Base-by-base conservation (phyloP, 2,797 vertebrate genomes). In the Hydrocynus forskahlii region DNA sequence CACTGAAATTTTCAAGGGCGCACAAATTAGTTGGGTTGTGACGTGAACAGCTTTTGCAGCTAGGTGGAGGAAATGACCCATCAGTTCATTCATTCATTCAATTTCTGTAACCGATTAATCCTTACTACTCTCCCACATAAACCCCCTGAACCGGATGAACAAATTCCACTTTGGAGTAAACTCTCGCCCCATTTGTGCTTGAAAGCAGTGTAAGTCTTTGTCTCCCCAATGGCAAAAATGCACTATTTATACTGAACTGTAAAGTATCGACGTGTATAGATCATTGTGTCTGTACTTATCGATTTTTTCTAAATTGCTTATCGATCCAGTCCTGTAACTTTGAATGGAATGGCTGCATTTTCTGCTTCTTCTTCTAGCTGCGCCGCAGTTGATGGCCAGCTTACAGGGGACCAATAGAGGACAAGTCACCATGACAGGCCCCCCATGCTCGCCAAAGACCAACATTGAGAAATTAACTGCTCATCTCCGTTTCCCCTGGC, bases 391-490 rank as follows among this genome's bases (percentile, higher is more conserved):
- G 78, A 79, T 21, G 69, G 55, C 21, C 59, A 43, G 48, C 16
- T 73, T 35, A 25, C 0, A 79, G 59, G 21, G 71, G 75, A 80
- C 13, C 80, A 76, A 57, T n/a, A 68, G 29, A 84, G 75, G 76
- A 82, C 70, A 60, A 57, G 59, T 80, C 80, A 78, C 67, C 25
- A 64, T 63, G 71, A 77, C 68, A 80, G 25, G 75, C 69, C 40
- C 73, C 68, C 38, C 29, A 70, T 76, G 69, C 75, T 77, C 75
- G 69, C 74, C 57, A 64, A 12, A 77, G 77, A 86, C 54, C 48
- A 69, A 78, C 76, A 80, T 48, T 83, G 75, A 84, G 71, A 67
- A 84, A 76, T 84, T 71, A 83, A 79, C 54, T 70, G 70, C 54
- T 70, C 16, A 66, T 78, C 81, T 83, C 71, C 17, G 59, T 82